Evolutionary conservation across 1,140 invertebrate genomes (phyloP).

Genomic region (Pararge aegeria): DNA sequence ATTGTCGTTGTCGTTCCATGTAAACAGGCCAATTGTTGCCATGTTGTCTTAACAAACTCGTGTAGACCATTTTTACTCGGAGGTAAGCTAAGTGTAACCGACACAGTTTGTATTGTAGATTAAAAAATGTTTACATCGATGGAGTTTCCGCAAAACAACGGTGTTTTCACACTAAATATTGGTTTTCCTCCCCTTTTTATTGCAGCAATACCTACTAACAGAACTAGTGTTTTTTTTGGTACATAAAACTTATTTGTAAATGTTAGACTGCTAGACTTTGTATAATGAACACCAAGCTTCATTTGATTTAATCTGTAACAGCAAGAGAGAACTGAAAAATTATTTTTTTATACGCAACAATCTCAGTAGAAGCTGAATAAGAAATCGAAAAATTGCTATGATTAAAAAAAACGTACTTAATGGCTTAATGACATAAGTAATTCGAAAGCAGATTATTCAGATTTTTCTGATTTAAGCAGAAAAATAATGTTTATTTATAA

Average conservation of each 20-base stretch:
- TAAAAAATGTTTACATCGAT: constrained; percentile 40
- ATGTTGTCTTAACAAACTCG: constrained; percentile 40
- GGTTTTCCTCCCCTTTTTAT: not conserved
- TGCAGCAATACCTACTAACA: not conserved
- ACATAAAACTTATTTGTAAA: not conserved
- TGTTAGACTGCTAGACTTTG: too few relatives aligned
- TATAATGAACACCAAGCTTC: too few relatives aligned
- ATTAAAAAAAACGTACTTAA: too few relatives aligned
- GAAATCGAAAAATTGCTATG: too few relatives aligned
- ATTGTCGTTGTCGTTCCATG: not conserved
- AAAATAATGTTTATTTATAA: too few relatives aligned
- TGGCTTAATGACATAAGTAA: too few relatives aligned
- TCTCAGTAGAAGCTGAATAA: too few relatives aligned
- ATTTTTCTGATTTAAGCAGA: too few relatives aligned
- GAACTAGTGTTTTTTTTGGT: not conserved
- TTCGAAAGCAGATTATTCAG: too few relatives aligned
- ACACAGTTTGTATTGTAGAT: constrained; percentile 38
- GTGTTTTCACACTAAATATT: not conserved
- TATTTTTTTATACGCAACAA: too few relatives aligned
- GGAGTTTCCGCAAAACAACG: constrained; percentile 17
- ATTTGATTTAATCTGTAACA: too few relatives aligned
- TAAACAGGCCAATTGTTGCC: constrained; percentile 3
- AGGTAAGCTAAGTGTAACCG: constrained; percentile 33
- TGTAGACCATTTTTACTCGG: constrained; percentile 38
- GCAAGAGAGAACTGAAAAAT: too few relatives aligned